Evolutionary conservation across 2,888 invertebrate species (phyloP).

Genomic region (Kuschelorhynchus macadamiae): DNA sequence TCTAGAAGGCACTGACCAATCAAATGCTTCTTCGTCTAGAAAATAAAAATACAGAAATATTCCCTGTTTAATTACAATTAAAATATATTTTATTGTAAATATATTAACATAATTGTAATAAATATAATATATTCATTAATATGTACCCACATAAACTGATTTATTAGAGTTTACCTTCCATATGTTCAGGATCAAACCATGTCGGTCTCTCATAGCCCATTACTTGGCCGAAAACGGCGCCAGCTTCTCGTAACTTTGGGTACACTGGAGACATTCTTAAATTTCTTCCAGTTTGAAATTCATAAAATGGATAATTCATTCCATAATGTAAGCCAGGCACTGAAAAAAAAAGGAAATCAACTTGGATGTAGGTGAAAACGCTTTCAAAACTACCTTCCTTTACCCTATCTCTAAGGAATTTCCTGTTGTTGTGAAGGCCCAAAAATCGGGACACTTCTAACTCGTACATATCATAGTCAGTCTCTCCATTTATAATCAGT

Average conservation of each 20-base stretch:
- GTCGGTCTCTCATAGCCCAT: conserved; percentile 98
- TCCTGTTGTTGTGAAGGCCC: conserved; percentile 94
- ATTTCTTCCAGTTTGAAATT: conserved; percentile 88
- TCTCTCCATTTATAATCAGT: conserved; percentile 86
- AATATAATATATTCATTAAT: not conserved
- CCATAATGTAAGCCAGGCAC: conserved; percentile 92
- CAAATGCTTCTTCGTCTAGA: conserved; percentile 56
- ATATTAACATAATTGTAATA: too few species aligned
- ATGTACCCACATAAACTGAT: too few species aligned
- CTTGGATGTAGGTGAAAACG: too few species aligned
- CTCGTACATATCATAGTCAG: conserved; percentile 88
- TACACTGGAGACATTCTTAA: conserved; percentile 95
- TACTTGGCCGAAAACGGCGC: conserved; percentile 95
- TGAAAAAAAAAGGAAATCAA: conserved; percentile 28
- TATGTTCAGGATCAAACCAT: conserved; percentile 81
- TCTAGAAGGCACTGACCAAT: conserved; percentile 74
- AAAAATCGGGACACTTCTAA: conserved; percentile 91
- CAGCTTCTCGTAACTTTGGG: conserved; percentile 89
- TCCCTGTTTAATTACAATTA: too few species aligned
- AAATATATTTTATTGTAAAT: too few species aligned
- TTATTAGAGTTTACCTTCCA: conserved; percentile 37
- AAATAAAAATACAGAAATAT: too few species aligned
- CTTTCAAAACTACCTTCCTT: conserved; percentile 82
- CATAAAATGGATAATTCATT: conserved; percentile 86
- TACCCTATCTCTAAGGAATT: conserved; percentile 91